These are phyloP conservation scores for Falco columbarius DNA, from an alignment of 2,797 vertebrate species.

Conservation along the genomic window DNA sequence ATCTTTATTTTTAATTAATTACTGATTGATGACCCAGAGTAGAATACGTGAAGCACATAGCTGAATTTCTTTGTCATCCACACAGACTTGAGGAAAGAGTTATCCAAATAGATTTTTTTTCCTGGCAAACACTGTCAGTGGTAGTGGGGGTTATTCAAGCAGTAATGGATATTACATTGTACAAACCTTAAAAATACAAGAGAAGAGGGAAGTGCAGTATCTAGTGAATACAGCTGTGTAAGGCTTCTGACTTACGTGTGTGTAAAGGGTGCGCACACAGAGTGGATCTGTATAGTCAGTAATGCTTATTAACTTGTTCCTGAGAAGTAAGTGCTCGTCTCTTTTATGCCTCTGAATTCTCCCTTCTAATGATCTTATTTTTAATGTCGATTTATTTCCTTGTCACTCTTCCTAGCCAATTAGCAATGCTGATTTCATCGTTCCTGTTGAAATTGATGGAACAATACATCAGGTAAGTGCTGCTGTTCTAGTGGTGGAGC, in stretches of 20 bases:
- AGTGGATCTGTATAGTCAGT: not conserved
- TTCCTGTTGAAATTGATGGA: conserved; percentile 98
- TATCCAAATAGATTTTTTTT: not conserved
- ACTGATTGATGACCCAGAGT: not conserved
- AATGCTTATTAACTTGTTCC: not conserved
- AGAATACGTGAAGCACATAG: not conserved
- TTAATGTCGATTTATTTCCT: conserved; percentile 56
- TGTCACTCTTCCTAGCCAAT: conserved; percentile 85
- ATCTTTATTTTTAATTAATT: not conserved
- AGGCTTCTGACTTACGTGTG: not conserved
- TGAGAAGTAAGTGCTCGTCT: not conserved
- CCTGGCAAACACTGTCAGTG: not conserved
- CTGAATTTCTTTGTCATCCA: not conserved
- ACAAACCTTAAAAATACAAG: not conserved
- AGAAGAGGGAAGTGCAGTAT: not conserved
- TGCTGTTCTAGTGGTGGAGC: not conserved
- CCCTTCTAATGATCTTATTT: not conserved
- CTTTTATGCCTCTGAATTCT: not conserved
- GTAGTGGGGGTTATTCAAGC: not conserved
- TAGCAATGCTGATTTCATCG: conserved; percentile 97
- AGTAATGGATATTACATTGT: not conserved
- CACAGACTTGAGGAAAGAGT: not conserved
- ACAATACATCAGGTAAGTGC: conserved; percentile 94
- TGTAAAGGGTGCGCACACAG: not conserved
- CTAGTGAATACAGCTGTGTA: not conserved